Evolutionary conservation across 1,140 invertebrate species (phyloP).

Genomic region (Akabosia matsudoensis): DNA sequence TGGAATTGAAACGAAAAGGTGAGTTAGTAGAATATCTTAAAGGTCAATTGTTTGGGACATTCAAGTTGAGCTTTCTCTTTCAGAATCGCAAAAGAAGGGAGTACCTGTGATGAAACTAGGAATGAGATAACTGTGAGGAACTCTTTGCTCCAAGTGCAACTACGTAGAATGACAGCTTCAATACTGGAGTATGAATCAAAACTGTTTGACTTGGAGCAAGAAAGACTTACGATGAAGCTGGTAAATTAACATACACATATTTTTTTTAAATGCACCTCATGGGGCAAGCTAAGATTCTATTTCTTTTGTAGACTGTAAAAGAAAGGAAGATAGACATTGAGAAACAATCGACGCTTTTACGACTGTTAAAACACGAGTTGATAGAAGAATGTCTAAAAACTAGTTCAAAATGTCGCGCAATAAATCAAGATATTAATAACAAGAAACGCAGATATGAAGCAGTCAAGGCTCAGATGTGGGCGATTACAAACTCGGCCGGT

Average conservation of each 20-base stretch:
- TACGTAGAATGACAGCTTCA: background rate
- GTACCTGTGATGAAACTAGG: background rate
- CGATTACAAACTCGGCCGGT: constrained; percentile 48
- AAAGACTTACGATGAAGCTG: constrained; percentile 17
- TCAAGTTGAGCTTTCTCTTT: too few species aligned
- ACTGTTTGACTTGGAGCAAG: constrained; percentile 31
- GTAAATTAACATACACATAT: constrained; percentile 22
- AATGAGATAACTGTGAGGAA: constrained; percentile 25
- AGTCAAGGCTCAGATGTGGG: constrained; percentile 54
- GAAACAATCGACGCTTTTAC: constrained; percentile 26
- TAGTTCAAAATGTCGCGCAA: constrained; percentile 57
- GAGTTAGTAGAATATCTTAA: too few species aligned
- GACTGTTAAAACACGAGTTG: constrained; percentile 55
- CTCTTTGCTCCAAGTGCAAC: constrained; percentile 28
- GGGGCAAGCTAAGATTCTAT: background rate
- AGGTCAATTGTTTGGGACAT: too few species aligned
- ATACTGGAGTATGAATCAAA: background rate
- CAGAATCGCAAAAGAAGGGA: constrained; percentile 10
- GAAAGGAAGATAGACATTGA: constrained; percentile 38
- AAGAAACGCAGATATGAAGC: constrained; percentile 46
- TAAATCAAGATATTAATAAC: constrained; percentile 52
- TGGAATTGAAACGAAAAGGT: too few species aligned
- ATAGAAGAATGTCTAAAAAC: constrained; percentile 60
- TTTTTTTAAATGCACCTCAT: background rate
- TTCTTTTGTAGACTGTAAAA: constrained; percentile 24